Evolutionary conservation across 2,113 vertebrate genomes (phyloP).

Genomic region (Calonectris borealis): DNA sequence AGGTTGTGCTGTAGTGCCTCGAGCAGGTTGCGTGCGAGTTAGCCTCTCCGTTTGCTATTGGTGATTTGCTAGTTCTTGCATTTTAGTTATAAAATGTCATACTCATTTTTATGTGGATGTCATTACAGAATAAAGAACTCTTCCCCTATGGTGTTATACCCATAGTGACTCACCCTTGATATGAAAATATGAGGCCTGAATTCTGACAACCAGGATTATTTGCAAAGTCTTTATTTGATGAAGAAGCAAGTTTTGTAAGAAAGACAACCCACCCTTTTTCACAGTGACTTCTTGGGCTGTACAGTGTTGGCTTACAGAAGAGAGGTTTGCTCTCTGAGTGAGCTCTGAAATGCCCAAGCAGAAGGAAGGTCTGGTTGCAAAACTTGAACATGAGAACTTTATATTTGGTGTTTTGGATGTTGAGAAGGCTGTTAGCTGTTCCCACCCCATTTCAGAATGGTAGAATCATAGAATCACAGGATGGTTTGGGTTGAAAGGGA

Average conservation of each 20-base stretch:
- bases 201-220: background rate
- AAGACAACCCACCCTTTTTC: accelerated
- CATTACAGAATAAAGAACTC: background rate
- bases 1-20: background rate
- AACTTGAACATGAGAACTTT: background rate
- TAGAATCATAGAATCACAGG: background rate
- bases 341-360: background rate
- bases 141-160: background rate
- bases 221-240: background rate
- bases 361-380: background rate
- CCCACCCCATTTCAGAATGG: background rate
- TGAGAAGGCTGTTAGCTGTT: background rate
- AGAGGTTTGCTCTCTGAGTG: background rate
- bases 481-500: background rate
- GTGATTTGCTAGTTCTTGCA: background rate
- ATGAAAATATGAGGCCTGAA: background rate
- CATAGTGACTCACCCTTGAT: background rate
- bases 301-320: background rate
- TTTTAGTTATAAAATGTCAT: background rate
- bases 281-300: background rate
- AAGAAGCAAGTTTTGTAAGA: background rate
- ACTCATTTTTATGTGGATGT: accelerated
- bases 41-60: accelerated
- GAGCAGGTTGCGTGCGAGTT: background rate
- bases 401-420: background rate